phyloP scores from a whole-genome alignment of 2,888 invertebrate genomes.

The Urechis unicinctus region DNA sequence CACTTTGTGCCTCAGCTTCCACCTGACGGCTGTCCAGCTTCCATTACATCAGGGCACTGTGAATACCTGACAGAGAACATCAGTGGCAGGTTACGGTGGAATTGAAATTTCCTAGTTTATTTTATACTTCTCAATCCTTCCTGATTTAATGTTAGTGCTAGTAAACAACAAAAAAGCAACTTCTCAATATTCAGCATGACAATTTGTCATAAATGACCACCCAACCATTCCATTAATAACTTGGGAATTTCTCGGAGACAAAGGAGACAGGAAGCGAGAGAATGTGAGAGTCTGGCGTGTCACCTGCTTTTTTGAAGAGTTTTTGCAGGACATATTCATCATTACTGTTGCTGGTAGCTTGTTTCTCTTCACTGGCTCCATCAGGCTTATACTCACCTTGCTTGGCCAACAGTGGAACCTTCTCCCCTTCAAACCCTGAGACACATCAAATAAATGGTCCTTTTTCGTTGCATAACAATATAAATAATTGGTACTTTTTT shows the following conservation, averaged over 20 bases:
- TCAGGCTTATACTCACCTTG: conserved; percentile 54
- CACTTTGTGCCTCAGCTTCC: conserved; percentile 73
- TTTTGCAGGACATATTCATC: conserved; percentile 81
- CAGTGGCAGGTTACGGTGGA: too few relatives aligned
- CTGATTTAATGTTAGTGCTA: neutral
- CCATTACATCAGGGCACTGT: conserved; percentile 69
- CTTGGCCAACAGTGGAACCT: conserved; percentile 67
- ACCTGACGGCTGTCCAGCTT: conserved; percentile 58
- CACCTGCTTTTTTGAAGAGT: conserved; percentile 72
- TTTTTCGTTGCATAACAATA: too few relatives aligned
- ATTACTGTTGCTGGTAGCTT: conserved; percentile 53
- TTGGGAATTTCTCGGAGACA: too few relatives aligned
- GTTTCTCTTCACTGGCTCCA: conserved; percentile 33
- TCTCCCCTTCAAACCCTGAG: conserved; percentile 59
- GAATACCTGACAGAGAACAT: conserved; percentile 59
- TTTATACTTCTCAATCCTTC: too few relatives aligned
- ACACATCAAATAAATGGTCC: too few relatives aligned
- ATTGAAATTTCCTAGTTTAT: too few relatives aligned
- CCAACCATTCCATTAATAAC: too few relatives aligned
- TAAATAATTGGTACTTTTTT: too few relatives aligned
- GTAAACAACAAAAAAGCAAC: neutral
- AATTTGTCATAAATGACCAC: too few relatives aligned
- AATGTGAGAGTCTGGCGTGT: neutral
- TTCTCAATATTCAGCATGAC: too few relatives aligned
- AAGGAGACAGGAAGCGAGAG: too few relatives aligned